Percentiles rank a stretch among this genome's conserved stretches.
These are phyloP conservation scores for Hemibagrus wyckioides DNA, from an alignment of 2,113 vertebrate genomes.

Conservation along the genomic window DNA sequence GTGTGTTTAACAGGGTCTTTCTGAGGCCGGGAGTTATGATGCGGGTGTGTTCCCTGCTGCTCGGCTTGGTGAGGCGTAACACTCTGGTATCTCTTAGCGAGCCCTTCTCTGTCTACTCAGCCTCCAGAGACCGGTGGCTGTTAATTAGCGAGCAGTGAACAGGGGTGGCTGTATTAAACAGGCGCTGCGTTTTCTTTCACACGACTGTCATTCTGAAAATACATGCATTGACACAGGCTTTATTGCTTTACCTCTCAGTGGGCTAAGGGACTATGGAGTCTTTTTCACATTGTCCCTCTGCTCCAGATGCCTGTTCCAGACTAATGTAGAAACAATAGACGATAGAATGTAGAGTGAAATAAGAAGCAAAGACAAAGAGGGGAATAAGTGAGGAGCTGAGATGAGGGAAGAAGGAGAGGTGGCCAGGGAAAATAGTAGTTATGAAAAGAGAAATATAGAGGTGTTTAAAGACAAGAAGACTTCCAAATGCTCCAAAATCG, in stretches of 20 bases:
- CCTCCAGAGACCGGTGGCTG: constrained; percentile 24
- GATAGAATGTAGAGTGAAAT: neutral
- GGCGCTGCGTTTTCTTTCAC: constrained; percentile 26
- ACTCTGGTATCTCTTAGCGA: neutral
- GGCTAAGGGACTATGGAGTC: constrained; percentile 8
- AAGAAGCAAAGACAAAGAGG: neutral
- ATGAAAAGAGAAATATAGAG: neutral
- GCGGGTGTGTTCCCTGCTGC: neutral
- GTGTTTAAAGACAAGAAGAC: neutral
- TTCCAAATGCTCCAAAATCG: neutral
- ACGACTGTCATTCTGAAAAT: constrained; percentile 27
- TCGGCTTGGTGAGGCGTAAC: constrained; percentile 22
- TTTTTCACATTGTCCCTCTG: constrained; percentile 3
- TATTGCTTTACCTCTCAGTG: neutral
- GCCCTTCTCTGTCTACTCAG: neutral
- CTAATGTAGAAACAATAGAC: neutral
- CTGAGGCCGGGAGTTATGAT: constrained; percentile 11
- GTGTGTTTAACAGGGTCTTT: neutral
- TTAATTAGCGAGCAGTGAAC: constrained; percentile 41
- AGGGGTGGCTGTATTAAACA: constrained; percentile 39
- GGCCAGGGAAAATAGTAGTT: neutral
- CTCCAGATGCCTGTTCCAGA: neutral
- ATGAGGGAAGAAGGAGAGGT: neutral
- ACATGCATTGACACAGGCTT: constrained; percentile 12
- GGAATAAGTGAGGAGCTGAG: too few relatives aligned